phyloP scores from a whole-genome alignment of 2,113 vertebrate genomes.

The Bostrychus sinensis region DNA sequence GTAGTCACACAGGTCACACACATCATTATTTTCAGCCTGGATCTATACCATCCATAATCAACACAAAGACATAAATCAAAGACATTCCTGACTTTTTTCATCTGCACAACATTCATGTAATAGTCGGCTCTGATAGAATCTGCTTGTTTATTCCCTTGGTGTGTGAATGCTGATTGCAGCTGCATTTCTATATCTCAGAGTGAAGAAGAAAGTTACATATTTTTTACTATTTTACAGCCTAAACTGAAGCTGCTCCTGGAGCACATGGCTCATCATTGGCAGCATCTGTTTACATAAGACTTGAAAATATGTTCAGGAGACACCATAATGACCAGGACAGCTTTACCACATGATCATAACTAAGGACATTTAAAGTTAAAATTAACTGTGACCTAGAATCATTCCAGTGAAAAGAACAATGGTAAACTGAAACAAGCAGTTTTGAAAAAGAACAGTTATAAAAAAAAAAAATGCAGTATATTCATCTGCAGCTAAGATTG shows the following conservation, averaged over 20 bases:
- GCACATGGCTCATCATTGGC: background rate
- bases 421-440: too few species aligned
- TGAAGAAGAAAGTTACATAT: background rate
- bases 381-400: background rate
- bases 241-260: background rate
- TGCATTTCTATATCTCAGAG: background rate
- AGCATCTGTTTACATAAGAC: conserved; percentile 8
- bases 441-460: too few species aligned
- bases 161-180: background rate
- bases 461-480: too few species aligned
- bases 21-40: too few species aligned
- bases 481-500: too few species aligned
- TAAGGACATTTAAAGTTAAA: background rate
- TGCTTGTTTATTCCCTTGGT: background rate
- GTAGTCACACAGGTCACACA: too few species aligned
- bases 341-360: background rate
- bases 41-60: too few species aligned
- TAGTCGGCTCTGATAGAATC: background rate
- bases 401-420: too few species aligned
- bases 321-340: background rate
- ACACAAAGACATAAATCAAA: too few species aligned
- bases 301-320: background rate
- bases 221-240: conserved; percentile 1
- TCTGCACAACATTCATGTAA: background rate
- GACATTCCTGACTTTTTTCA: too few species aligned